A percentile compares a stretch with the other conserved stretches of the same genome.
phyloP scores from a whole-genome alignment of 2,888 invertebrate genomes.

The Macrophya annulata region DNA sequence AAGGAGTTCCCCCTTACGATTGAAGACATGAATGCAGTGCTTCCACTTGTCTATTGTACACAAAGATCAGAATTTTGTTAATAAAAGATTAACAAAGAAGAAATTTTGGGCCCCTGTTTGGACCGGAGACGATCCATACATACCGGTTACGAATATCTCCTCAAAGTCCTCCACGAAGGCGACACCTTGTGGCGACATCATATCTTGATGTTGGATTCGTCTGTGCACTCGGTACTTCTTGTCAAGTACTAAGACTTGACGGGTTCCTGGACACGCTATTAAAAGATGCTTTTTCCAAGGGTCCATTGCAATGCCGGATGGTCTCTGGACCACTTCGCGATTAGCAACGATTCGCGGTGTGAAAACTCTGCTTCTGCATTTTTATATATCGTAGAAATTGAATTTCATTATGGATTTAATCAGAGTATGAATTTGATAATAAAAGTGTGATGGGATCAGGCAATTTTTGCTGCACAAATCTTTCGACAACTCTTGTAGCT shows the following conservation, averaged over 20 bases:
- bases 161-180: slow-evolving; percentile 82
- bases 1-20: slow-evolving; percentile 83
- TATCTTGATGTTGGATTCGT: slow-evolving; percentile 81
- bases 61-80: background rate
- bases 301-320: slow-evolving; percentile 86
- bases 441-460: background rate
- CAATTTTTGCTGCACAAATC: background rate
- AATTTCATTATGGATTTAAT: background rate
- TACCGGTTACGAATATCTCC: slow-evolving; percentile 84
- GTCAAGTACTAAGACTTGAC: slow-evolving; percentile 81
- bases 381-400: background rate
- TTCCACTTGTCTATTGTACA: slow-evolving; percentile 84
- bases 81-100: background rate
- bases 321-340: slow-evolving; percentile 82
- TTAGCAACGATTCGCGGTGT: slow-evolving; percentile 81
- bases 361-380: slow-evolving; percentile 80
- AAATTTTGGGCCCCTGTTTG: background rate
- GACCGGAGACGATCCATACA: slow-evolving; percentile 41
- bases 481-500: background rate
- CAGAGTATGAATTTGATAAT: background rate
- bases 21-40: slow-evolving; percentile 87
- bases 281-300: slow-evolving; percentile 84
- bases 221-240: slow-evolving; percentile 81
- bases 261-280: slow-evolving; percentile 86
- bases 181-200: slow-evolving; percentile 84